Conservation (phyloP, 2,113 vertebrate genomes). For the Thalassoma bifasciatum region DNA sequence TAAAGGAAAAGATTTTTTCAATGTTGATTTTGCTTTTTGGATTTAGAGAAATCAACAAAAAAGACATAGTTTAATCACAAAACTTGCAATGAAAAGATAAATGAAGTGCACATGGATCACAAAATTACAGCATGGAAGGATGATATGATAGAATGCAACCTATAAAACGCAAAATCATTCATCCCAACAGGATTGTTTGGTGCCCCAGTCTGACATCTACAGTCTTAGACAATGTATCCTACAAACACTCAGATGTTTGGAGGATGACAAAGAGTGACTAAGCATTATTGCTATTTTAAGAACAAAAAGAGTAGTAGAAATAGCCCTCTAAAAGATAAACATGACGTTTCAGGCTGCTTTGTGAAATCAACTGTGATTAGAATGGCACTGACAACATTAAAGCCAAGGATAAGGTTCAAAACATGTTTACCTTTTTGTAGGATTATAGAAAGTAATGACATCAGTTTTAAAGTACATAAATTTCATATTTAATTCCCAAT, state of each 20-base stretch:
- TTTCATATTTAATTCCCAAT: no score
- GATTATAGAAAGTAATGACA: no score
- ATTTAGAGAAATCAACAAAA: neutral
- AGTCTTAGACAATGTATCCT: neutral
- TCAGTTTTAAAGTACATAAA: no score
- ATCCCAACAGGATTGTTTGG: neutral
- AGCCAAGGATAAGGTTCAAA: no score
- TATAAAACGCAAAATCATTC: no score
- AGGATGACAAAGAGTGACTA: slow-evolving; percentile 6
- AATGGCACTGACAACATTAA: neutral
- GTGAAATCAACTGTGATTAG: neutral
- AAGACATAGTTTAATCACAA: no score
- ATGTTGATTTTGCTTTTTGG: no score
- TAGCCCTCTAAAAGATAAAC: neutral
- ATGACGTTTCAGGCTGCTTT: neutral
- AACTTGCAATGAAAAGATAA: no score
- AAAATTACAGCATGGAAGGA: neutral
- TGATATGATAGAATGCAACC: no score
- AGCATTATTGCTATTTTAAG: slow-evolving; percentile 10
- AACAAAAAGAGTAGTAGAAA: neutral
- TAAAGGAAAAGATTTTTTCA: no score
- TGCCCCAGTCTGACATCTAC: neutral
- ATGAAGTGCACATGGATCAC: neutral
- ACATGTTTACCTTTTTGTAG: no score
- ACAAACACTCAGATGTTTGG: neutral